A percentile compares a stretch with the other conserved stretches of the same genome.
phyloP scores from a whole-genome alignment of 2,888 invertebrate genomes.

The Nemapogon koenigi region DNA sequence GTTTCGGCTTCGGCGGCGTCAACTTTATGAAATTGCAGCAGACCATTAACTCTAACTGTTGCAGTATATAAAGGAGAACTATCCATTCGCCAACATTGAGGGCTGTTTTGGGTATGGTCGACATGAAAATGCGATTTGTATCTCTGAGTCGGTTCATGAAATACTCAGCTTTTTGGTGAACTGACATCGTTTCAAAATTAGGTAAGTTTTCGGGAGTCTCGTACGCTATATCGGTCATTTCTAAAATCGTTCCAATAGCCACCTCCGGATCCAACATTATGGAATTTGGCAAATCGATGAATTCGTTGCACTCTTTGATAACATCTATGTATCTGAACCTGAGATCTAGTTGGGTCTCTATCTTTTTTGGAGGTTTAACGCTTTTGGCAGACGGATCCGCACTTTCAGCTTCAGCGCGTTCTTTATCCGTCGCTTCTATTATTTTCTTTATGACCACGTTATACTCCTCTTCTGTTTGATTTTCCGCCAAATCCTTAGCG shows the following conservation, averaged over 20 bases:
- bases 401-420: too few species aligned
- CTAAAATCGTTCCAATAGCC: slow-evolving; percentile 40
- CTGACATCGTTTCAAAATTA: slow-evolving; percentile 28
- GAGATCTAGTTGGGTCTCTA: slow-evolving; percentile 33
- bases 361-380: slow-evolving; percentile 42
- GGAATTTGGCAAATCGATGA: slow-evolving; percentile 37
- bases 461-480: slow-evolving; percentile 28
- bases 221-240: slow-evolving; percentile 36
- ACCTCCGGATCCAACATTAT: slow-evolving; percentile 38
- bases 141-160: slow-evolving; percentile 37
- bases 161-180: slow-evolving; percentile 29
- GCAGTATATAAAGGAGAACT: slow-evolving; percentile 41
- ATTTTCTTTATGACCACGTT: too few species aligned
- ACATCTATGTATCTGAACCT: slow-evolving; percentile 49
- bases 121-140: slow-evolving; percentile 43
- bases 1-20: slow-evolving; percentile 17
- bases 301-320: slow-evolving; percentile 38
- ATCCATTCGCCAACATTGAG: slow-evolving; percentile 50
- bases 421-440: too few species aligned
- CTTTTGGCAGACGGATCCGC: too few species aligned
- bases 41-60: slow-evolving; percentile 46
- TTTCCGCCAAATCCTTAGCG: slow-evolving; percentile 39
- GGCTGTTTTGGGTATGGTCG: slow-evolving; percentile 38
- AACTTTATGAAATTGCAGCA: too few species aligned
- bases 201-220: slow-evolving; percentile 28